phyloP scores from a whole-genome alignment of 2,113 vertebrate species.

The Corythoichthys intestinalis region DNA sequence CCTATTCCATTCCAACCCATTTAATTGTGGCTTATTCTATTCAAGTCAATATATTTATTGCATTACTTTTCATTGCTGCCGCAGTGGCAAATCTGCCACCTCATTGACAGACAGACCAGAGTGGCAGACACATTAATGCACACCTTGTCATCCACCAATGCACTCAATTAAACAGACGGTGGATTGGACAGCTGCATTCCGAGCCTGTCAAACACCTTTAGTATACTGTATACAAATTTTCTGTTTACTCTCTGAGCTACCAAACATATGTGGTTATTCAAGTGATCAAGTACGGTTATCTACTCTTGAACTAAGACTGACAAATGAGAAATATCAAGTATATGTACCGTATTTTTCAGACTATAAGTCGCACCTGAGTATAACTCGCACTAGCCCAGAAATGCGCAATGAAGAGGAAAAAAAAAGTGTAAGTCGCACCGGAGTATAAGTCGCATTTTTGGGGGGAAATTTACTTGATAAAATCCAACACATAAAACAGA shows the following conservation, averaged over 20 bases:
- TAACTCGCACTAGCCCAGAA: too few species aligned
- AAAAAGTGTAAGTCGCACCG: too few species aligned
- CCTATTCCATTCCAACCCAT: slow-evolving; percentile 3
- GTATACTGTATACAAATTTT: not conserved
- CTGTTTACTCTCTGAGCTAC: not conserved
- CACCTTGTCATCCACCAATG: slow-evolving; percentile 37
- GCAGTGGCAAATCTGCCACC: slow-evolving; percentile 8
- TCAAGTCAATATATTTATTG: slow-evolving; percentile 14
- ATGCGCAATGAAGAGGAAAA: too few species aligned
- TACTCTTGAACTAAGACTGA: not conserved
- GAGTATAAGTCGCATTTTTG: too few species aligned
- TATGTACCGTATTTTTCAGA: too few species aligned
- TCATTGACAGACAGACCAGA: slow-evolving; percentile 19
- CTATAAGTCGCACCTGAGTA: too few species aligned
- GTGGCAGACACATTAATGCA: slow-evolving; percentile 27
- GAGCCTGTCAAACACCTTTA: slow-evolving; percentile 6
- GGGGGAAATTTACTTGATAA: too few species aligned
- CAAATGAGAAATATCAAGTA: too few species aligned
- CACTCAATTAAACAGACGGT: slow-evolving; percentile 42
- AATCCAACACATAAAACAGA: too few species aligned
- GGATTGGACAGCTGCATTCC: slow-evolving; percentile 25
- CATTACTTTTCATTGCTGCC: slow-evolving; percentile 6
- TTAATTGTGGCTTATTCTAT: not conserved
- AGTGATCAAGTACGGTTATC: slow-evolving; percentile 19
- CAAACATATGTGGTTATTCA: slow-evolving; percentile 4